Evolutionary conservation across 2,113 vertebrate species (phyloP), one percentile per base, ranked within the genome.

Genomic region (Crocuta crocuta): DNA sequence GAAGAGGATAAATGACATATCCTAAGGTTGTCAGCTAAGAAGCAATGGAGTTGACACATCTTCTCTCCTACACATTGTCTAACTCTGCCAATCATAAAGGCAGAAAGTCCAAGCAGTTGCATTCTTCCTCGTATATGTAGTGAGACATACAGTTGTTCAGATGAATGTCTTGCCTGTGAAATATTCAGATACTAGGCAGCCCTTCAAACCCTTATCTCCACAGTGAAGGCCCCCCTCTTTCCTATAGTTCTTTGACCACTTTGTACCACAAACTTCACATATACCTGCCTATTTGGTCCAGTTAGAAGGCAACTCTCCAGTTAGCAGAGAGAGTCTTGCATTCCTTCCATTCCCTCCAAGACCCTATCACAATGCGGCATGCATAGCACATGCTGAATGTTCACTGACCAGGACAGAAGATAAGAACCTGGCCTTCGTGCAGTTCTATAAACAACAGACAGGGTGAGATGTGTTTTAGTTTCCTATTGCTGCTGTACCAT

Each of bases 1-100:
- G 73, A 95, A 96, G 45, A 94, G 13, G 50, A 66, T 88, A 78
- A 66, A 96, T 23, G 33, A 5, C 31, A 1, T 24, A n/a, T 53
- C 43, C 33, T 43, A 48, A 45, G 15, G 45, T 15, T 92, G 50
- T 84, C 79, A 85, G 53, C 39, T 63, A 31, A 35, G 89, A 79
- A 68, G 5, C 66, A 88, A 63, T 15, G 12, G 65, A 26, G 70
- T 84, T 31, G 81, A 31, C 15, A n/a, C 33, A 9, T 6, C 33
- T 53, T 80, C n/a, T 82, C 10, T 39, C 53, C 85, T 33, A n/a
- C 61, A 26, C 11, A 4, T 23, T 93, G 45, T 86, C 66, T 85
- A 3, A 31, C 43, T 71, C 53, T 73, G 28, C 24, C 21, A 10
- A 17, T 87, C 19, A 23, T 1, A 43, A 58, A 94, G 70, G 73